phyloP scores from a whole-genome alignment of 2,888 invertebrate species.

The Acrobasis repandana region DNA sequence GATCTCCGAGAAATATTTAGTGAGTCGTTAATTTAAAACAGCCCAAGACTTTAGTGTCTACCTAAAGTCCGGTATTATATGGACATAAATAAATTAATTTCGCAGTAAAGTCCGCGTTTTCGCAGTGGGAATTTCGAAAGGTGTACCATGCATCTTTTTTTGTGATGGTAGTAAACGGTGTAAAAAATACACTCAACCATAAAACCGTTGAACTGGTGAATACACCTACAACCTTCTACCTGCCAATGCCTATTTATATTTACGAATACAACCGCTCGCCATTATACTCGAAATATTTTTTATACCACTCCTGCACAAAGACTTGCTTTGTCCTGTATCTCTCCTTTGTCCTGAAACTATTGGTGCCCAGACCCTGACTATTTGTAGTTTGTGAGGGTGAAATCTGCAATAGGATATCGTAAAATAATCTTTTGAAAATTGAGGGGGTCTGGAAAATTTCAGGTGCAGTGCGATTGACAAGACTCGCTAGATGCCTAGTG shows the following conservation, averaged over 20 bases:
- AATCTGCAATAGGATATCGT: conserved; percentile 3
- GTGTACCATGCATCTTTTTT: conserved; percentile 58
- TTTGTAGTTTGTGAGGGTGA: conserved; percentile 7
- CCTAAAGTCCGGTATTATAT: conserved; percentile 7
- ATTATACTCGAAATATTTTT: conserved; percentile 57
- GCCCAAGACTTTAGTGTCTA: conserved; percentile 32
- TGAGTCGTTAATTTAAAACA: conserved; percentile 35
- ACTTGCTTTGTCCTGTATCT: conserved; percentile 61
- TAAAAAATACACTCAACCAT: conserved; percentile 43
- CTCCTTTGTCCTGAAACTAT: conserved; percentile 54
- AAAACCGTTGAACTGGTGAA: conserved; percentile 63
- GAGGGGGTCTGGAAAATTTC: background rate
- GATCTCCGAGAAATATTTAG: background rate
- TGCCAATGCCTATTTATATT: conserved; percentile 73
- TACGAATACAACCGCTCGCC: conserved; percentile 73
- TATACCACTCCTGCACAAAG: conserved; percentile 62
- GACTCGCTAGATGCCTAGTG: background rate
- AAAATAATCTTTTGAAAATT: background rate
- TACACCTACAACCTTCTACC: conserved; percentile 80
- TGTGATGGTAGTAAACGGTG: conserved; percentile 36
- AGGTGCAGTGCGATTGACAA: background rate
- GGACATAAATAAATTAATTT: conserved; percentile 4
- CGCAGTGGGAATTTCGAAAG: conserved; percentile 72
- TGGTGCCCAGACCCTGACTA: conserved; percentile 28
- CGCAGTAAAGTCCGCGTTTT: conserved; percentile 19